Evolutionary conservation across 2,888 invertebrate genomes (phyloP).

Genomic region (Meandrusa payeni): DNA sequence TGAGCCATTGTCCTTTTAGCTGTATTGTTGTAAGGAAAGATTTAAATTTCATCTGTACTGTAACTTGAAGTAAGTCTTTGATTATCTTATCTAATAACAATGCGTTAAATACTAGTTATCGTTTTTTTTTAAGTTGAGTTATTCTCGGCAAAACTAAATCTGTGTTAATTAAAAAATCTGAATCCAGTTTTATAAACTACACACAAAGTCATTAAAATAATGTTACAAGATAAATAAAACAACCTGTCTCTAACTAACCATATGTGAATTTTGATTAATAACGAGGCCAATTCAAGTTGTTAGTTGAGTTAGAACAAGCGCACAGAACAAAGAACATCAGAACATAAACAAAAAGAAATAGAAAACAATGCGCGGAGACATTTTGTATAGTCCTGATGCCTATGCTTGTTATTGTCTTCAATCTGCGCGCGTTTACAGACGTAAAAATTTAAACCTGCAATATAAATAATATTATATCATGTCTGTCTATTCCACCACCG

Average conservation of each 20-base stretch:
- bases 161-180: too few species aligned
- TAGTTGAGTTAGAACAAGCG: slow-evolving; percentile 25
- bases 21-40: too few species aligned
- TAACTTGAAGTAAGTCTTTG: too few species aligned
- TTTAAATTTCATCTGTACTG: too few species aligned
- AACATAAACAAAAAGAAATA: slow-evolving; percentile 2
- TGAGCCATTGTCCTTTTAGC: too few species aligned
- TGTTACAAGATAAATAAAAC: slow-evolving; percentile 9
- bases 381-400: slow-evolving; percentile 10
- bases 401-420: slow-evolving; percentile 12
- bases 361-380: slow-evolving; percentile 4
- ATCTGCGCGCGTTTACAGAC: slow-evolving; percentile 23
- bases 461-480: slow-evolving; percentile 20
- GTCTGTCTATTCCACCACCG: slow-evolving; percentile 1
- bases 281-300: slow-evolving; percentile 7
- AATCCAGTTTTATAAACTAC: too few species aligned
- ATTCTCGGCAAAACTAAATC: neutral
- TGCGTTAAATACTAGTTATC: too few species aligned
- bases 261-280: slow-evolving; percentile 7
- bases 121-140: neutral
- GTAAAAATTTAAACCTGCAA: slow-evolving; percentile 24
- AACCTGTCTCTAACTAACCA: slow-evolving; percentile 22
- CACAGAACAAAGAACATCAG: slow-evolving; percentile 22
- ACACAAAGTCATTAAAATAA: slow-evolving; percentile 1
- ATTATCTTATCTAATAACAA: too few species aligned